phyloP scores from a whole-genome alignment of 2,113 vertebrate genomes.

The Dasypus novemcinctus region DNA sequence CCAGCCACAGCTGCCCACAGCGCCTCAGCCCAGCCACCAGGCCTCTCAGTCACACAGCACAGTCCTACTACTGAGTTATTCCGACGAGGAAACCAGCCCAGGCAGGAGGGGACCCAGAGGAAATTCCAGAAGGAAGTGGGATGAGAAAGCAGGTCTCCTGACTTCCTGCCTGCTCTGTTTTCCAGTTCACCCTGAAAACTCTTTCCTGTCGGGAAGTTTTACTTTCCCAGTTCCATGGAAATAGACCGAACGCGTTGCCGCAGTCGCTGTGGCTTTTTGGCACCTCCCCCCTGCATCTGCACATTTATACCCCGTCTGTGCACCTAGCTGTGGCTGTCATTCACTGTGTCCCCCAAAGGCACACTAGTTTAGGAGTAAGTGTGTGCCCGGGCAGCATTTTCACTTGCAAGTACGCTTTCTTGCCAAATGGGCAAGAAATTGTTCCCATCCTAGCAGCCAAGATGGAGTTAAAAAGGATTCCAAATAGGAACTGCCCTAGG shows the following conservation, averaged over 20 bases:
- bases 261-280: background rate
- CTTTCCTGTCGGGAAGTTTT: background rate
- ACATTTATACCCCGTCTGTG: too few species aligned
- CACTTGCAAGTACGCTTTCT: background rate
- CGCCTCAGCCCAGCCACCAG: background rate
- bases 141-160: background rate
- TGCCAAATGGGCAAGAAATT: background rate
- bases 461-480: background rate
- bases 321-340: background rate
- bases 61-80: background rate
- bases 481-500: background rate
- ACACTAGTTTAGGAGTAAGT: background rate
- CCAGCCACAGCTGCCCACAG: background rate
- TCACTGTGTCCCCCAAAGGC: background rate
- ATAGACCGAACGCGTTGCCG: background rate
- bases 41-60: background rate
- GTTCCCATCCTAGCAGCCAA: background rate
- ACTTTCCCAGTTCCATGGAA: background rate
- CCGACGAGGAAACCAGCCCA: background rate
- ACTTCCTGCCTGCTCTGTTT: background rate
- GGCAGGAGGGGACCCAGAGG: background rate
- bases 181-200: background rate
- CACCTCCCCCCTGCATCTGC: background rate
- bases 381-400: background rate
- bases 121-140: background rate